These are phyloP conservation scores for Haliclona indistincta DNA, from an alignment of 37 sponge, comb jelly and placozoan species.

Conservation along the genomic window DNA sequence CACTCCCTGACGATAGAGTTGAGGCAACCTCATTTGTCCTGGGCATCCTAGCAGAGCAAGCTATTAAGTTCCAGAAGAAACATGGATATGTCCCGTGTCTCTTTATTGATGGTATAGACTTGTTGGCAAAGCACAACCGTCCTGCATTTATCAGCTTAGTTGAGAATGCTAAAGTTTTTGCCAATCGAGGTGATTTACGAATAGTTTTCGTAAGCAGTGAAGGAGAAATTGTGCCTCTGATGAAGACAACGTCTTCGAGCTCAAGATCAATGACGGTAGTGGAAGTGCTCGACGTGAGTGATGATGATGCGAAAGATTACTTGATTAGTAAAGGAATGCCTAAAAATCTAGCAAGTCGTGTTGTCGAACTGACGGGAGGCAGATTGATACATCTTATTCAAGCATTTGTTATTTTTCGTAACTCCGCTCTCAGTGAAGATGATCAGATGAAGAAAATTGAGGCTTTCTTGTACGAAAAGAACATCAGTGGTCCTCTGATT, in stretches of 20 bases:
- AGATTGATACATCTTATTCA: not conserved
- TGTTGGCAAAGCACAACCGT: not conserved
- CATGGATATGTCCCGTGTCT: conserved; percentile 9
- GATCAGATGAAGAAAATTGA: too few relatives aligned
- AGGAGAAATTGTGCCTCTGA: not conserved
- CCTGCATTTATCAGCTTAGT: not conserved
- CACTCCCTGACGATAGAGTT: not conserved
- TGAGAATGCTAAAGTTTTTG: not conserved
- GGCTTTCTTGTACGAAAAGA: too few relatives aligned
- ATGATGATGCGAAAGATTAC: not conserved
- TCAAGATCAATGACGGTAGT: not conserved
- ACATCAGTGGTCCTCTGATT: too few relatives aligned
- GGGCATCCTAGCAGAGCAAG: not conserved
- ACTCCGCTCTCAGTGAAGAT: too few relatives aligned
- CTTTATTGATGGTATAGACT: not conserved
- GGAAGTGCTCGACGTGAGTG: not conserved
- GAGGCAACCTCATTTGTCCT: not conserved
- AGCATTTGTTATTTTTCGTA: not conserved
- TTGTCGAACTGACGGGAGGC: not conserved
- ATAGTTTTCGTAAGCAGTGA: not conserved
- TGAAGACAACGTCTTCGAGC: not conserved
- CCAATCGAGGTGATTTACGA: not conserved
- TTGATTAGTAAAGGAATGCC: not conserved
- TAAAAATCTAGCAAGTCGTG: not conserved
- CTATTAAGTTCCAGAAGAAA: not conserved